phyloP scores from a whole-genome alignment of 2,113 vertebrate genomes.

The Anarhynchus alexandrinus region DNA sequence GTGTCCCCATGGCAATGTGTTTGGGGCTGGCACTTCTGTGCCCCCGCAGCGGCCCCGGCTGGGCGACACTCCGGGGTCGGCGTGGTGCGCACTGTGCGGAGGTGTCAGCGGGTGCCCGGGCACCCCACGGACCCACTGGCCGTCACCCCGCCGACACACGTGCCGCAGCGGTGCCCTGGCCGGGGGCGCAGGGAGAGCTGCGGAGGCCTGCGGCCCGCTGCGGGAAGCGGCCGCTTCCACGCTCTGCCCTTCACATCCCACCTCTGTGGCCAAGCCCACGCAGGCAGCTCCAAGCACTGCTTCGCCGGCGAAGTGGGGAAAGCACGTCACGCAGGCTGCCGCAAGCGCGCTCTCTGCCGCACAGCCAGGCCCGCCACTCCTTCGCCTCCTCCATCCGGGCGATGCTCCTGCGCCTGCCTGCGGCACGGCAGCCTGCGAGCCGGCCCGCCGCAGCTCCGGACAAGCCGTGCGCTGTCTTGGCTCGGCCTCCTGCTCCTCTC shows the following conservation, averaged over 20 bases:
- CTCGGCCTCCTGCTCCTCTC: neutral
- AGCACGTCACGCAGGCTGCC: neutral
- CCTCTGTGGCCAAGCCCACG: neutral
- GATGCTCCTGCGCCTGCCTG: fast-evolving
- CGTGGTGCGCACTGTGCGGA: neutral
- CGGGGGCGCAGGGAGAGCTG: neutral
- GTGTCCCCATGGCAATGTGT: neutral
- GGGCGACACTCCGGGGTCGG: neutral
- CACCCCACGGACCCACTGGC: neutral
- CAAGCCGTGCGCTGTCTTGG: fast-evolving
- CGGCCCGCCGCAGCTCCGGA: neutral
- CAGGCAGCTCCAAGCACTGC: neutral
- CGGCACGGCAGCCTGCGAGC: neutral
- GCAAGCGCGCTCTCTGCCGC: neutral
- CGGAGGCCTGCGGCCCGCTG: neutral
- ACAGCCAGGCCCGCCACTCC: neutral
- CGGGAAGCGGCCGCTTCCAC: neutral
- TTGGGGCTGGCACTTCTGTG: neutral
- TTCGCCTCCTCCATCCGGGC: neutral
- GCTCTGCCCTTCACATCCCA: neutral
- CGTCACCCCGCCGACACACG: neutral
- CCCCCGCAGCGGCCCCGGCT: neutral
- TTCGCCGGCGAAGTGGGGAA: neutral
- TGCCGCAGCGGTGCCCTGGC: neutral
- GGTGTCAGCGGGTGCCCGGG: neutral